Conservation (phyloP, 1,140 invertebrate species). For the Eufriesea mexicana region DNA sequence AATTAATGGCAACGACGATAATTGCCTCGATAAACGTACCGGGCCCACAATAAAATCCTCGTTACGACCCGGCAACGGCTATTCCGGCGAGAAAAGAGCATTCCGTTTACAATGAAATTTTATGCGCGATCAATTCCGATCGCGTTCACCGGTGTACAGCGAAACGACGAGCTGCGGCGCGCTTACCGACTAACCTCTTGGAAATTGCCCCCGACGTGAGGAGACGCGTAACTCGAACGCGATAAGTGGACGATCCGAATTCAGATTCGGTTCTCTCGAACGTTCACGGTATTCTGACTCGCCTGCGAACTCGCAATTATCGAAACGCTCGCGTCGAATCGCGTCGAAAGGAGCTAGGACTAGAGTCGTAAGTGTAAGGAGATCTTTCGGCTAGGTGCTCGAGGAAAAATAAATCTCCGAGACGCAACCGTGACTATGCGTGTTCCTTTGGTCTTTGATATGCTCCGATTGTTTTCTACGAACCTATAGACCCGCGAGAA, state of each 20-base stretch:
- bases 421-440: too few relatives aligned
- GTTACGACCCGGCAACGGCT: slow-evolving; percentile 4
- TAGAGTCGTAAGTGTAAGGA: background rate
- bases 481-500: too few relatives aligned
- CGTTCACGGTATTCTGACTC: background rate
- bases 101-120: slow-evolving; percentile 35
- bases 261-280: background rate
- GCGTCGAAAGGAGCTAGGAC: too few relatives aligned
- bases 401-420: too few relatives aligned
- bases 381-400: too few relatives aligned
- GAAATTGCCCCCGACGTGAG: background rate
- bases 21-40: slow-evolving; percentile 46
- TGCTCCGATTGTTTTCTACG: background rate
- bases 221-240: background rate
- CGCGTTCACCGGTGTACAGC: background rate
- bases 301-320: too few relatives aligned
- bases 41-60: slow-evolving; percentile 28
- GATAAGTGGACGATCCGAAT: background rate
- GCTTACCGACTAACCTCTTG: background rate
- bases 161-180: background rate
- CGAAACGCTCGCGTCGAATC: too few relatives aligned
- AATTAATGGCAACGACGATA: slow-evolving; percentile 51
- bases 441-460: too few relatives aligned
- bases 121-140: slow-evolving; percentile 6
- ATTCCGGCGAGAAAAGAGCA: slow-evolving; percentile 45